Conservation (phyloP, 2,113 vertebrate genomes). For the Cyanoliseus patagonus region DNA sequence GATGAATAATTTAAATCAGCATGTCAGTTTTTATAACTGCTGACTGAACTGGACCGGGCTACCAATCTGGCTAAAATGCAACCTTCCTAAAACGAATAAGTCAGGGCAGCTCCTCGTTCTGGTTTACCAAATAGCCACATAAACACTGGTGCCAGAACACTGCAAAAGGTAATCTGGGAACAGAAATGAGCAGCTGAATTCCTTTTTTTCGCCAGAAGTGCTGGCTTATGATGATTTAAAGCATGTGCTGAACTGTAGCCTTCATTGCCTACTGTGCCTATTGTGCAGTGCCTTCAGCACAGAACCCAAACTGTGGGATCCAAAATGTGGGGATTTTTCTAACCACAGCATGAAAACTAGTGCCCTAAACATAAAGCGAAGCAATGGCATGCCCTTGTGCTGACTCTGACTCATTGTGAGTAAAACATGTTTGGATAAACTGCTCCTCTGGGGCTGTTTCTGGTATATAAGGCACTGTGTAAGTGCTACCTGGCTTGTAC, state of each 20-base stretch:
- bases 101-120: background rate
- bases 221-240: background rate
- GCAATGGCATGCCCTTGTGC: background rate
- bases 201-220: background rate
- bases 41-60: background rate
- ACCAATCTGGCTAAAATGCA: background rate
- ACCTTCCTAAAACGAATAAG: background rate
- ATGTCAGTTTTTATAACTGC: background rate
- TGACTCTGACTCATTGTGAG: background rate
- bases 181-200: background rate
- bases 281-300: background rate
- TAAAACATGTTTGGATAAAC: background rate
- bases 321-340: background rate
- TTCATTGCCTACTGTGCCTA: background rate
- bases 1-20: constrained; percentile 12
- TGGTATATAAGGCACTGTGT: background rate
- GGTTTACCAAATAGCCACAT: background rate
- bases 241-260: background rate
- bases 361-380: background rate
- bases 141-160: background rate
- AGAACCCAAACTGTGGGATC: background rate
- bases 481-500: background rate
- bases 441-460: background rate
- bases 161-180: background rate
- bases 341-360: background rate